Conservation (phyloP, 1,140 invertebrate species). For the Papilio glaucus region DNA sequence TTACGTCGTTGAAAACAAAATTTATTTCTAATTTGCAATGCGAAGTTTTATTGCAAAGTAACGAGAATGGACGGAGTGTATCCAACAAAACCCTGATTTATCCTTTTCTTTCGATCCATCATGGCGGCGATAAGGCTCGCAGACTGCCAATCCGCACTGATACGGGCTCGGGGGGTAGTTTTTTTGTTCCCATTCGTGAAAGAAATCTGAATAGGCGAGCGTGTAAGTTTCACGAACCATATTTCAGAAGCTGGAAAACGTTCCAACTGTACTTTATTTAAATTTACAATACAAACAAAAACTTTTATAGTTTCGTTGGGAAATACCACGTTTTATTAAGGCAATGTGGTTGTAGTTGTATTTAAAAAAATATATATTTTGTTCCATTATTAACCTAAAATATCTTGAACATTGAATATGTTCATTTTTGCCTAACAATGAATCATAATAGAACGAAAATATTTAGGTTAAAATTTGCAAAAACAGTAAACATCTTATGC, state of each 20-base stretch:
- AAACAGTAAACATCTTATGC: too few species aligned
- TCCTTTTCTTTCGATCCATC: constrained; percentile 65
- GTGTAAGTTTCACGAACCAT: constrained; percentile 20
- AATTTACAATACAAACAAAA: constrained; percentile 19
- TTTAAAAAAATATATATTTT: too few species aligned
- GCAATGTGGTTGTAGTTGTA: too few species aligned
- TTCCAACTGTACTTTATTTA: constrained; percentile 26
- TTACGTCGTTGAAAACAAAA: neutral
- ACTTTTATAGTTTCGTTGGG: neutral
- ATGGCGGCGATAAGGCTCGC: constrained; percentile 56
- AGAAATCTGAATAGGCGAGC: constrained; percentile 37
- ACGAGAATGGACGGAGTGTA: constrained; percentile 37
- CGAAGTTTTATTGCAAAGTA: neutral
- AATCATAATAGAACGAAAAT: too few species aligned
- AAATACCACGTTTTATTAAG: neutral
- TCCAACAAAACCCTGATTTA: constrained; percentile 62
- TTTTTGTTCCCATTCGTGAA: constrained; percentile 32
- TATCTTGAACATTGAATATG: too few species aligned
- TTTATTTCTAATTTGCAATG: neutral
- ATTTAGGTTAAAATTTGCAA: too few species aligned
- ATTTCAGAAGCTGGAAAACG: neutral
- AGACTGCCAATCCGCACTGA: constrained; percentile 49
- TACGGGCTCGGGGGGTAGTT: constrained; percentile 39
- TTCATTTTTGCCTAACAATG: too few species aligned
- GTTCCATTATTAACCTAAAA: too few species aligned